Conservation (phyloP, 2,888 invertebrate genomes). For the Serrognathus titanus region DNA sequence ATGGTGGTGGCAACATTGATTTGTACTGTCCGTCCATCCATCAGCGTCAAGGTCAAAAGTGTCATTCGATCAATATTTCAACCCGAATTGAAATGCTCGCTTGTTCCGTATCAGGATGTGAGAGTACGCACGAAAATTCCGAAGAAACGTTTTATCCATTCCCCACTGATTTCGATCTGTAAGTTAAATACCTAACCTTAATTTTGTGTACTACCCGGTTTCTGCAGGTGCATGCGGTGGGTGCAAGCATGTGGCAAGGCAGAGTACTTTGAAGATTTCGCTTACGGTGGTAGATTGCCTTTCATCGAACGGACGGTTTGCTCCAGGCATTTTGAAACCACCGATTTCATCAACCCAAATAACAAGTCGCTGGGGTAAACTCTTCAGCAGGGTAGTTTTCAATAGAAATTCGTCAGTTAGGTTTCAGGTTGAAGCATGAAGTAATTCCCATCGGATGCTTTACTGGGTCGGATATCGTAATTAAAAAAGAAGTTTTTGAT, state of each 20-base stretch:
- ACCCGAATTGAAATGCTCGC: not conserved
- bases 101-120: slow-evolving; percentile 13
- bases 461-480: not conserved
- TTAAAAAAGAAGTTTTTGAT: slow-evolving; percentile 5
- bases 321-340: slow-evolving; percentile 11
- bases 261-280: slow-evolving; percentile 18
- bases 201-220: not conserved
- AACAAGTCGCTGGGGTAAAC: slow-evolving; percentile 9
- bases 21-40: slow-evolving; percentile 14
- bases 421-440: slow-evolving; percentile 6
- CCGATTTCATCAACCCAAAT: slow-evolving; percentile 11
- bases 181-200: not conserved
- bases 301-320: slow-evolving; percentile 13
- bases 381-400: not conserved
- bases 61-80: slow-evolving; percentile 3
- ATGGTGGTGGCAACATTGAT: not conserved
- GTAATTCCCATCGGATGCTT: slow-evolving; percentile 4
- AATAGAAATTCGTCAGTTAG: not conserved
- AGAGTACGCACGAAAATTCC: not conserved
- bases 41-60: slow-evolving; percentile 4
- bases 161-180: slow-evolving; percentile 10
- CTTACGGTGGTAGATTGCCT: slow-evolving; percentile 14
- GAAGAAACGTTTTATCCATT: slow-evolving; percentile 5
- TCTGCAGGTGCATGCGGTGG: slow-evolving; percentile 18
- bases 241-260: slow-evolving; percentile 15